A percentile compares a stretch with the other conserved stretches of the same genome.
Conservation (phyloP, 2,888 invertebrate species). For the Morinoia aosen region DNA sequence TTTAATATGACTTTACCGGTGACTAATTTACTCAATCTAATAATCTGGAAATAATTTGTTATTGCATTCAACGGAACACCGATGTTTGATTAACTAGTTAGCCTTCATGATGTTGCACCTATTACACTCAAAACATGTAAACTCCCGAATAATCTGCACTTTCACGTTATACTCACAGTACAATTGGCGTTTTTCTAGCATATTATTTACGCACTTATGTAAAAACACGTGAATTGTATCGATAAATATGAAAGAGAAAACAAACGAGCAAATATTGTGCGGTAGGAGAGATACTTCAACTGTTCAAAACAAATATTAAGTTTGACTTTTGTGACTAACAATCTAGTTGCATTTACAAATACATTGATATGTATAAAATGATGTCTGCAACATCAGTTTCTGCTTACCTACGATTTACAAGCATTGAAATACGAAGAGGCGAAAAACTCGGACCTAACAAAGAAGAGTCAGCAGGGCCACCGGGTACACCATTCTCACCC, state of each 20-base stretch:
- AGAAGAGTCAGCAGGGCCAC: not conserved
- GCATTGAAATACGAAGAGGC: not conserved
- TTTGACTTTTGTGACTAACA: not conserved
- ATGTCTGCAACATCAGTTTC: not conserved
- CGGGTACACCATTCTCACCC: slow-evolving; percentile 20
- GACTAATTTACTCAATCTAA: too few species aligned
- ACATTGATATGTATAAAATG: not conserved
- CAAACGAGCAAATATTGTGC: not conserved
- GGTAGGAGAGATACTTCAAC: not conserved
- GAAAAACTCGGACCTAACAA: not conserved
- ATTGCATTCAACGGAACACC: too few species aligned
- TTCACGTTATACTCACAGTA: too few species aligned
- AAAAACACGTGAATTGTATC: too few species aligned
- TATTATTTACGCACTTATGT: too few species aligned
- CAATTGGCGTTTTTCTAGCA: too few species aligned
- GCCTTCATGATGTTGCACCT: too few species aligned
- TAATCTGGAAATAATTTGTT: too few species aligned
- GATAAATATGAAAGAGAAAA: not conserved
- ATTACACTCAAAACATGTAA: too few species aligned
- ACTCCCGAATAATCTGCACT: too few species aligned
- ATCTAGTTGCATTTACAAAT: not conserved
- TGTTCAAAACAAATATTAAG: not conserved
- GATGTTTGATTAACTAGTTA: too few species aligned
- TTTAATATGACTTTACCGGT: too few species aligned
- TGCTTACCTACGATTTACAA: not conserved